Percentiles rank a stretch among this genome's conserved stretches.
phyloP scores from a whole-genome alignment of 2,797 vertebrate species.

The Leptatherina wallacei region DNA sequence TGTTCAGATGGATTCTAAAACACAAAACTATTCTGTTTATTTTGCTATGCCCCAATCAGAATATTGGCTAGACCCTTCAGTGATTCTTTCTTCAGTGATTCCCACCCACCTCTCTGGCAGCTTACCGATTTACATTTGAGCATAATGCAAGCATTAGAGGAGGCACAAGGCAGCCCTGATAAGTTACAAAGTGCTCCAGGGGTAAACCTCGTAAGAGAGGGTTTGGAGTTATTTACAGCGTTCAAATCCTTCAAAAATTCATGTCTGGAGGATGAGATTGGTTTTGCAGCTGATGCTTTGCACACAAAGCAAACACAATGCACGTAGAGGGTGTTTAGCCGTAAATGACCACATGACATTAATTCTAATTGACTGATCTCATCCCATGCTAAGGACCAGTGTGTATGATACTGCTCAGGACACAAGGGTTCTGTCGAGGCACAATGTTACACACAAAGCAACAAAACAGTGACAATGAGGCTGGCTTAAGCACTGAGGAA shows the following conservation, averaged over 20 bases:
- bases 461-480: slow-evolving; percentile 63
- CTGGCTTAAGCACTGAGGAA: slow-evolving; percentile 62
- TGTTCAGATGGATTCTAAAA: slow-evolving; percentile 64
- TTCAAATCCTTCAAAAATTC: slow-evolving; percentile 87
- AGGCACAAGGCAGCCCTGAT: slow-evolving; percentile 88
- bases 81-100: slow-evolving; percentile 83
- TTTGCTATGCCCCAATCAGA: slow-evolving; percentile 79
- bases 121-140: slow-evolving; percentile 88
- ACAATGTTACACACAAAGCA: slow-evolving; percentile 70
- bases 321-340: slow-evolving; percentile 71
- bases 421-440: slow-evolving; percentile 73
- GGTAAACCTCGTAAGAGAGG: slow-evolving; percentile 88
- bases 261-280: slow-evolving; percentile 86
- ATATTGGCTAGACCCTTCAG: slow-evolving; percentile 83
- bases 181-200: slow-evolving; percentile 88
- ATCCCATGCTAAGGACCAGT: slow-evolving; percentile 74
- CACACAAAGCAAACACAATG: slow-evolving; percentile 85
- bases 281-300: slow-evolving; percentile 81
- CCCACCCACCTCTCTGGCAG: slow-evolving; percentile 86
- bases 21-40: slow-evolving; percentile 80
- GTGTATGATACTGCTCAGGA: slow-evolving; percentile 71
- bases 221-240: slow-evolving; percentile 89
- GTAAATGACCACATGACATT: slow-evolving; percentile 84
- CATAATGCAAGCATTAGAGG: slow-evolving; percentile 88
- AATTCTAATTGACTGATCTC: slow-evolving; percentile 83